These are phyloP conservation scores for Cyanistes caeruleus DNA, from an alignment of 2,113 vertebrate genomes.

Conservation along the genomic window DNA sequence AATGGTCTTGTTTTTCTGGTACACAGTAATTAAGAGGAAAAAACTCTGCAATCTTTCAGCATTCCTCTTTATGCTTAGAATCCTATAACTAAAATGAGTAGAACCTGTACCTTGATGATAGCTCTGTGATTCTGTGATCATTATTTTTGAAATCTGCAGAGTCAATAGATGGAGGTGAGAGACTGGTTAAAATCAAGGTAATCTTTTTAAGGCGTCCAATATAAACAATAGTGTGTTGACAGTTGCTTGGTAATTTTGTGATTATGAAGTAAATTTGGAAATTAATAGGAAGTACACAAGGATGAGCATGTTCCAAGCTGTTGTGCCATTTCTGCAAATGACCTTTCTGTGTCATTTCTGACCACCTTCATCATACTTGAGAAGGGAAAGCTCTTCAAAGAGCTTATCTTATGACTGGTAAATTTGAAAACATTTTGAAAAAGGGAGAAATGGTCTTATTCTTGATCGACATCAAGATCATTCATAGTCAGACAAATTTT, in stretches of 20 bases:
- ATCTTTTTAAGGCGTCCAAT: neutral
- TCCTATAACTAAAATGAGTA: neutral
- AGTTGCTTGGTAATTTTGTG: neutral
- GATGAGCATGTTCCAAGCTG: neutral
- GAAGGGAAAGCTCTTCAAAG: neutral
- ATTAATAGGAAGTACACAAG: neutral
- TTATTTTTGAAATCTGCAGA: neutral
- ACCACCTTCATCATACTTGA: neutral
- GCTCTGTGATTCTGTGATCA: neutral
- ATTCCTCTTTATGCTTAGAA: neutral
- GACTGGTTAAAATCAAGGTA: neutral
- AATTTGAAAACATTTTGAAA: neutral
- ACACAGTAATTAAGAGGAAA: neutral
- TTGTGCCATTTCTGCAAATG: neutral
- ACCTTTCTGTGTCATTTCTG: neutral
- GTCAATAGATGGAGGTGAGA: neutral
- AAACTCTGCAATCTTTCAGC: neutral
- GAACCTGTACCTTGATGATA: neutral
- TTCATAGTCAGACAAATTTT: neutral
- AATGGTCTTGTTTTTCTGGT: neutral
- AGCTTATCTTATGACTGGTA: neutral
- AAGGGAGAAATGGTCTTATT: neutral
- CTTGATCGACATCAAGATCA: neutral
- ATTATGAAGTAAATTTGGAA: neutral
- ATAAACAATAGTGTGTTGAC: neutral